Base-by-base conservation (phyloP, 1,140 invertebrate genomes). In the Pararge aegeria region DNA sequence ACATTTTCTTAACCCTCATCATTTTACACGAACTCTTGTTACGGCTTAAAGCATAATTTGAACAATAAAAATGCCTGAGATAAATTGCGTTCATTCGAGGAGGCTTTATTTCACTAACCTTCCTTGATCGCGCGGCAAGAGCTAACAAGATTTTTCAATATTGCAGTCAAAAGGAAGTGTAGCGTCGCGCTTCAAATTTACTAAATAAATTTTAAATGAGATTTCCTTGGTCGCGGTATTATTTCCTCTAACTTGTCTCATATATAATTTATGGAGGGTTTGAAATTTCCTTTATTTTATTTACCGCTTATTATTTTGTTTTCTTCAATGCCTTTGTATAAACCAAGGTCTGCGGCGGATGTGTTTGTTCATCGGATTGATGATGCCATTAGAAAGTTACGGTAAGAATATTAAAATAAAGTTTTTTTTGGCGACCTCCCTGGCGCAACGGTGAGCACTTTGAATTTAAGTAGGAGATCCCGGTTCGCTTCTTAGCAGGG, bases 1-100 rank as follows among this genome's bases (percentile, higher is more conserved):
- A 68, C 62, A 71, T 68, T 66, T 68, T 63, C 57, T 63, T 68
- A n/a, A 71, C 66, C 69, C 66, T 72, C 56, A 64, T 72, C 64
- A 70, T 66, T 63, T 56, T 15, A 55, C 53, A 54, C 49, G 18
- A 15, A 18, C 21, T 19, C 38, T 53, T 60, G 40, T 60, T 60
- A 60, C 19, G 19, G 50, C 40, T 12, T 15, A 0, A 13, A 10
- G 42, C 42, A 42, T 59, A 53, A 60, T 60, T 46, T 46, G 40
- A 48, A 46, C 29, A 60, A 34, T 37, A 53, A 50, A 13, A 34
- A 40, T 53, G 38, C 38, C 16, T 10, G 18, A 18, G 38, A 42
- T 42, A 18, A 42, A 42, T 42, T 42, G 18, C 38, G 4, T 5
- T 42, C 38, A 18, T 42, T 42, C 38, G 1, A 42, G 16, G 13